Evolutionary conservation across 2,888 invertebrate genomes (phyloP), one percentile per base, ranked within the genome.

Genomic region (Papilio demoleus): DNA sequence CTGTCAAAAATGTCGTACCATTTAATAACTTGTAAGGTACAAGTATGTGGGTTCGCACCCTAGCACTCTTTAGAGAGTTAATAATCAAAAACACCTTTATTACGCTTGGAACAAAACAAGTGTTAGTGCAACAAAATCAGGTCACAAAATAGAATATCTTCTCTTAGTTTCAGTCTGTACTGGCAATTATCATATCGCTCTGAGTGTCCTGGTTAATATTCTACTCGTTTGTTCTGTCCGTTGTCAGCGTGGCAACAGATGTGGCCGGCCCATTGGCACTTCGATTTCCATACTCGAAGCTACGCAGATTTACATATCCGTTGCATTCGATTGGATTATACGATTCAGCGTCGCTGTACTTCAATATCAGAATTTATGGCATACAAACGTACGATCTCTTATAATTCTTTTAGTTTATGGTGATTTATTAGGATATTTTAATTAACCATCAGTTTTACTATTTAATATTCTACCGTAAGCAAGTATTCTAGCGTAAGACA

Each of bases 161-260:
- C 31, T 31, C 31, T 14, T 14, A 50, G 45, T 53, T n/a, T 9
- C 31, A 56, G 31, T 17, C n/a, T 31, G 27, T n/a, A 3, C 17
- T 31, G 17, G n/a, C 11, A 56, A 31, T 50, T 50, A 50, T 50
- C 50, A 50, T 56, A 56, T 56, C 31, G 31, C 53, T 31, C 17
- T 17, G 53, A 56, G 53, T 56, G 31, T 31, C 31, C 53, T 31
- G 31, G n/a, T 56, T 56, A 56, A 56, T 56, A 56, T 56, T 56
- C 53, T 5, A 31, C n/a, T 27, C 53, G 53, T 56, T 56, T 56
- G 53, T 56, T n/a, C 31, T 31, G 31, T 53, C 27, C 27, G 53
- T 36, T 64, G 64, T 53, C 63, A 50, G n/a, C 24, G 17, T 59
- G 24, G 53, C 53, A 64, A 64, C 64, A 64, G 64, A 64, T 64